Evolutionary conservation across 2,797 vertebrate species (phyloP).

Genomic region (Petrocephalus sullivani): DNA sequence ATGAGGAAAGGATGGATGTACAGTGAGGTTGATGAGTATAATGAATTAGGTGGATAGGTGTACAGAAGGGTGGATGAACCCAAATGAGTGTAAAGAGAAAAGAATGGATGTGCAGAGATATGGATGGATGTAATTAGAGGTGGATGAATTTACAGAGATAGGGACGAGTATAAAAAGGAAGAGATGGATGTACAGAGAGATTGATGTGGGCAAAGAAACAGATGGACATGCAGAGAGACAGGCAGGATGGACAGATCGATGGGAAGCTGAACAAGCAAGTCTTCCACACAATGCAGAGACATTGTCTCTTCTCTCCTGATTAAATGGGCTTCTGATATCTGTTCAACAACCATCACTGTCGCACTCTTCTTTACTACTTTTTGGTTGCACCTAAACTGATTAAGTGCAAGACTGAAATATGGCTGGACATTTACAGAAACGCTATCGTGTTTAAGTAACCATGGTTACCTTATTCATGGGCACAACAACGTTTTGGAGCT

Average conservation of each 20-base stretch:
- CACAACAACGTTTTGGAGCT: neutral
- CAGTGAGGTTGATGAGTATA: neutral
- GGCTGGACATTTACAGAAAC: neutral
- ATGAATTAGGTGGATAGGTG: neutral
- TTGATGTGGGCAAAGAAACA: neutral
- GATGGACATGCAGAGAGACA: neutral
- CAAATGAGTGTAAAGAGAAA: neutral
- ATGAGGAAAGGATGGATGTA: neutral
- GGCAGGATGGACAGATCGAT: neutral
- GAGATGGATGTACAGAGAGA: neutral
- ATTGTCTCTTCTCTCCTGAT: neutral
- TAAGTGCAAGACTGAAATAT: neutral
- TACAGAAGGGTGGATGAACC: neutral
- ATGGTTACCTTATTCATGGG: neutral
- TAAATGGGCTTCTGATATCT: neutral
- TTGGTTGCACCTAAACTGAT: neutral
- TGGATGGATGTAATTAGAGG: neutral
- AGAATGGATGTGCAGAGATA: neutral
- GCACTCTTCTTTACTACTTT: neutral
- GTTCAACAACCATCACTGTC: neutral
- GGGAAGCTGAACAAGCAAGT: neutral
- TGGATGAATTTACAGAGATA: neutral
- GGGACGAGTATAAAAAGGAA: neutral
- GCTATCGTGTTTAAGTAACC: neutral
- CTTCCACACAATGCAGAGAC: neutral